These are phyloP conservation scores for Stomorhina lunata DNA, from an alignment of 2,888 invertebrate species.

Conservation along the genomic window DNA sequence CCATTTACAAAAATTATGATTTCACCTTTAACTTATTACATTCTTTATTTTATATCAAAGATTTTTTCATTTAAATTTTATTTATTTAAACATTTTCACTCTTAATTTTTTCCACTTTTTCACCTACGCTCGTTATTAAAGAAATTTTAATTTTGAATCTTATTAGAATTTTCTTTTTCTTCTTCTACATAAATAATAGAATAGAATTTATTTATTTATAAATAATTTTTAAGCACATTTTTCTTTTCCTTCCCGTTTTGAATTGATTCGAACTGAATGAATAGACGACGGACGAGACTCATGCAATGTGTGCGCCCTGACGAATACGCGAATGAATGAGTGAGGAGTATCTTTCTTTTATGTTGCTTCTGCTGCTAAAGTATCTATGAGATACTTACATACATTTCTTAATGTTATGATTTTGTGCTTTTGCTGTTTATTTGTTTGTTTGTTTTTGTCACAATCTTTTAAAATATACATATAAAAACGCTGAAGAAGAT, in stretches of 20 bases:
- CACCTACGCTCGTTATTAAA: not conserved
- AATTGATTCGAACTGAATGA: not conserved
- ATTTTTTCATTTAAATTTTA: too few species aligned
- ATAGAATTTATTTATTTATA: constrained; percentile 37
- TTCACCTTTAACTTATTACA: too few species aligned
- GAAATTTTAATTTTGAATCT: not conserved
- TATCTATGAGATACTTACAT: constrained; percentile 57
- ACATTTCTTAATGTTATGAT: constrained; percentile 43
- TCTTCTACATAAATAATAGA: not conserved
- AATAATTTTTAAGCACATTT: constrained; percentile 45
- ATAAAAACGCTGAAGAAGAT: too few species aligned
- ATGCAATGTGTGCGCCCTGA: constrained; percentile 8
- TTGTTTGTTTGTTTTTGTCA: constrained; percentile 31
- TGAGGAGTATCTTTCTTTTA: constrained; percentile 18
- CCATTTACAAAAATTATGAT: too few species aligned
- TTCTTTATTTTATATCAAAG: too few species aligned
- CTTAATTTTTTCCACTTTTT: not conserved
- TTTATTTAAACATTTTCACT: not conserved
- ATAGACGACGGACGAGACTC: not conserved
- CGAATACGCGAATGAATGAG: constrained; percentile 11
- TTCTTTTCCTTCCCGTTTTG: constrained; percentile 12
- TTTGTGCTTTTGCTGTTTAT: constrained; percentile 7
- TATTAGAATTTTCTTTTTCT: constrained; percentile 15
- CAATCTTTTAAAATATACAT: constrained; percentile 49
- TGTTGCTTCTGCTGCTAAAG: too few species aligned